Conservation (phyloP, 2,888 invertebrate genomes). For the Nymphalis c-album region DNA sequence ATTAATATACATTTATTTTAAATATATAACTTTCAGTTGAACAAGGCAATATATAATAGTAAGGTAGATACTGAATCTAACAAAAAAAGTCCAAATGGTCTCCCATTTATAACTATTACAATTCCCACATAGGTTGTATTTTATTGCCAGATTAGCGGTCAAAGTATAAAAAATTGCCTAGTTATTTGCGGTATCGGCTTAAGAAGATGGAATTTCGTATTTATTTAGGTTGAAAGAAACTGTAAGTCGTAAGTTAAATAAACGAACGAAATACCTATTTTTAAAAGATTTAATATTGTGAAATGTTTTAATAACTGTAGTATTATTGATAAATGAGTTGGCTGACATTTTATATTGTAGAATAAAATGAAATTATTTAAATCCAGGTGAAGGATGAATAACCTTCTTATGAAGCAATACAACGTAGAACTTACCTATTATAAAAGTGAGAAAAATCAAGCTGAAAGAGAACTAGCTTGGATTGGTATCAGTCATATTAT, state of each 20-base stretch:
- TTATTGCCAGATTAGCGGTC: constrained; percentile 31
- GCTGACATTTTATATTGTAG: neutral
- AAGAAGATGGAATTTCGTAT: neutral
- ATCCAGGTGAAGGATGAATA: neutral
- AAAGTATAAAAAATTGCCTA: constrained; percentile 20
- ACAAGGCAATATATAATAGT: no score
- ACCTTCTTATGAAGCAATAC: constrained; percentile 12
- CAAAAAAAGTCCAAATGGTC: constrained; percentile 48
- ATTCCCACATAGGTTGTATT: constrained; percentile 19
- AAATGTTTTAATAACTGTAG: no score
- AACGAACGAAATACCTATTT: no score
- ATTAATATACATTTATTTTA: no score
- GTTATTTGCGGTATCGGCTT: neutral
- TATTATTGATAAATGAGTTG: no score
- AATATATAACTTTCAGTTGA: no score
- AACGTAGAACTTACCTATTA: constrained; percentile 4
- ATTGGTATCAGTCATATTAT: constrained; percentile 24
- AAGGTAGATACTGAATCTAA: no score
- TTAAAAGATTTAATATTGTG: no score
- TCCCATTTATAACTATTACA: constrained; percentile 24
- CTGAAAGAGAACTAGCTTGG: neutral
- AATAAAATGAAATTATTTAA: neutral
- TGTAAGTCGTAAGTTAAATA: no score
- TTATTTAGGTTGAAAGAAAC: neutral
- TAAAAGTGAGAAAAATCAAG: neutral